Evolutionary conservation across 2,888 invertebrate genomes (phyloP).

Genomic region (Leptogaster cylindrica): DNA sequence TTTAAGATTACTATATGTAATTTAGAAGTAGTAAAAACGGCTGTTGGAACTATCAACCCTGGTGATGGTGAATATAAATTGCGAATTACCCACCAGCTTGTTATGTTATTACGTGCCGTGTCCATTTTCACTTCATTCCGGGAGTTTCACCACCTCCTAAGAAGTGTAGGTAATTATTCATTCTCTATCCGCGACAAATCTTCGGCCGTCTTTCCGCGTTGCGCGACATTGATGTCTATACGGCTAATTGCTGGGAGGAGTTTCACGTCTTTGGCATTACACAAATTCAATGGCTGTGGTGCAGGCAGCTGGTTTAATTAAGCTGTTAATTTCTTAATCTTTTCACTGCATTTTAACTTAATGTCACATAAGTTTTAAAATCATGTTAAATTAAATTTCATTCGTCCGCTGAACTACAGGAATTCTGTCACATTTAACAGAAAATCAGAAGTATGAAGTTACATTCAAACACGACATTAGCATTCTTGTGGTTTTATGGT

Average conservation of each 20-base stretch:
- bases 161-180: neutral
- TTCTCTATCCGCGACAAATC: conserved; percentile 15
- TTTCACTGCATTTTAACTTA: neutral
- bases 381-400: too few species aligned
- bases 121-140: neutral
- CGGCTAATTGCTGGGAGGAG: conserved; percentile 29
- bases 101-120: neutral
- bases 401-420: neutral
- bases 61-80: too few species aligned
- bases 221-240: conserved; percentile 8
- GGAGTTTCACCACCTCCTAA: conserved; percentile 1
- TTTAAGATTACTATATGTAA: too few species aligned
- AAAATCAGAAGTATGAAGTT: too few species aligned
- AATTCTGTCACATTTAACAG: neutral
- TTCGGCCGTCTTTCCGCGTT: conserved; percentile 5
- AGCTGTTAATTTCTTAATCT: conserved; percentile 31
- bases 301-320: conserved; percentile 30
- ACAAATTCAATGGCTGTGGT: conserved; percentile 19
- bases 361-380: neutral
- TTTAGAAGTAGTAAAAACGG: too few species aligned
- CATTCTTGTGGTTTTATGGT: conserved; percentile 1
- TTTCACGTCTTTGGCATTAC: conserved; percentile 14
- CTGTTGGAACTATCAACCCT: too few species aligned
- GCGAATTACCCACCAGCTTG: too few species aligned
- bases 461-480: neutral